Conservation (phyloP, 2,113 vertebrate species). For the Phrynosoma blainvillii region DNA sequence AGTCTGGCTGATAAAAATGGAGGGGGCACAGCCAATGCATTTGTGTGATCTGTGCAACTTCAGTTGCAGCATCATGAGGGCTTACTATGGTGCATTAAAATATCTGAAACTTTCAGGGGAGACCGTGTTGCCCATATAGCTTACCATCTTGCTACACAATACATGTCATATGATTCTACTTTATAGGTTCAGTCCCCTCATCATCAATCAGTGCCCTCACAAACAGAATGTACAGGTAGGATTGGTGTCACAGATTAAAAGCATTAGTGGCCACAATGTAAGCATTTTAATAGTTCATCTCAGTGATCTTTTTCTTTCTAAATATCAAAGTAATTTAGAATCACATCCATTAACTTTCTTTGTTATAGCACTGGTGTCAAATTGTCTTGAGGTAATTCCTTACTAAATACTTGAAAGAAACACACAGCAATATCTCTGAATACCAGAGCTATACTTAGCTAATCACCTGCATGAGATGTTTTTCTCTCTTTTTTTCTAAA, state of each 20-base stretch:
- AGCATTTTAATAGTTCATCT: neutral
- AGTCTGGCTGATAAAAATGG: neutral
- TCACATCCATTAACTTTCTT: neutral
- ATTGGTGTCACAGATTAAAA: neutral
- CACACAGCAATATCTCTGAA: neutral
- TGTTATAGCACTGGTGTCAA: neutral
- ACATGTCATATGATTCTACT: neutral
- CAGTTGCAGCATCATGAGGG: neutral
- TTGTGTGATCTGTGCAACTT: neutral
- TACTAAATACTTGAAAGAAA: slow-evolving; percentile 3
- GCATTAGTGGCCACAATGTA: neutral
- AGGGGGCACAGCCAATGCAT: neutral
- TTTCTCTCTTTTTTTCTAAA: neutral
- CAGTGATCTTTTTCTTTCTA: neutral
- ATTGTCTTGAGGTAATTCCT: neutral
- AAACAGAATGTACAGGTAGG: neutral
- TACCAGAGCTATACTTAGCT: slow-evolving; percentile 21
- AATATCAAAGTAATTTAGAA: neutral
- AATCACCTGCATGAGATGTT: neutral
- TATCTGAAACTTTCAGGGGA: neutral
- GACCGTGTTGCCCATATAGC: neutral
- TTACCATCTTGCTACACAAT: neutral
- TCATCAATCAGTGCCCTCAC: neutral
- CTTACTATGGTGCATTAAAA: neutral
- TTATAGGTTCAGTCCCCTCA: neutral